Base-by-base conservation (phyloP, 1,140 invertebrate species). In the Lineus longissimus region DNA sequence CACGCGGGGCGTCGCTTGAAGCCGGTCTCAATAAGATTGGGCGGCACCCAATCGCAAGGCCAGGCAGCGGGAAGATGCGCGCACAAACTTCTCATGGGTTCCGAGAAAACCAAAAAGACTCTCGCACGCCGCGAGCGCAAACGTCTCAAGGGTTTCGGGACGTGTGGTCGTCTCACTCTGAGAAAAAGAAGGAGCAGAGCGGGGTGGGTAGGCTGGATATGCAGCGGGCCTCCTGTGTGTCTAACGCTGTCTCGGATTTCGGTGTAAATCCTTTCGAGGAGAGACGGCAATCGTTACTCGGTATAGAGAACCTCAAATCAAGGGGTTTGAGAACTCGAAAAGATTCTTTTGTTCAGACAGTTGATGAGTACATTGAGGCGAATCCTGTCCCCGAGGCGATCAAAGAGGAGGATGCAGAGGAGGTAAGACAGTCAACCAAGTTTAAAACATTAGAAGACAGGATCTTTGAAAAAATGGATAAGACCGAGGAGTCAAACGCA, bases 251-350 rank as follows among this genome's bases (percentile, higher is more conserved):
- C 40, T 68, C 65, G 56, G 69, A 71, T 58, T 40, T 75, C 13
- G 75, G 75, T n/a, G 73, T 71, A 11, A 67, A 74, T 45, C 57
- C 67, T 1, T 70, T 62, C 59, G 70, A 73, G 33, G 70, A 73
- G 33, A 43, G 73, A 17, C 61, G 75, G 25, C 71, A 71, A 41
- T 73, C 74, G 63, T 64, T 76, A 15, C 41, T 78, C 25, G 66
- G 73, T 41, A 69, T 73, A 33, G 75, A 78, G 60, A 60, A 69
- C 17, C 31, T 55, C 13, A 62, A 64, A 41, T 64, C 66, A 17
- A 51, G 63, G 25, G 60, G 59, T 6, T 61, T 78, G 30, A 64
- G 64, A 22, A 54, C 68, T 13, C 69, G 72, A 33, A 76, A 72
- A 13, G 61, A 74, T 27, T 33, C 55, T 11, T 78, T 78, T 40